Base-by-base conservation (phyloP, 2,888 invertebrate genomes). In the Ennomos erosarius region DNA sequence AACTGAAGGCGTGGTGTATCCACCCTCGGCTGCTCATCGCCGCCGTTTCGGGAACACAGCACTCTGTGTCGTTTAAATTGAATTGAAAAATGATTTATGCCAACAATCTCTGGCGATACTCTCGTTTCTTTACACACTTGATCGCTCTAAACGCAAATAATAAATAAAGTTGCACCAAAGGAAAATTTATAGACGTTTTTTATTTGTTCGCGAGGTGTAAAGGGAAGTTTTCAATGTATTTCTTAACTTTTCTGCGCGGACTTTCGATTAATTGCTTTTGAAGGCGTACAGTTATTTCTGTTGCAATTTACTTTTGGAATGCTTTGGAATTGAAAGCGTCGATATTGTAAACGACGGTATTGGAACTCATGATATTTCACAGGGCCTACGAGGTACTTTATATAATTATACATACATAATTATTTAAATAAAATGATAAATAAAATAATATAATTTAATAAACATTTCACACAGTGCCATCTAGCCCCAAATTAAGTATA, bases 31-130 rank as follows among this genome's bases (percentile, higher is more conserved):
- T 37, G 57, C 49, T 50, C 69, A 58, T 64, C 62, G 26, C 69
- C 65, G 74, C 68, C 70, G 75, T 81, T 84, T 79, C 82, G 77
- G 67, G 55, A 60, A 60, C 70, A 76, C 83, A 87, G 84, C 83
- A 79, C 81, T 79, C 77, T 78, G 82, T 87, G 87, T 85, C 86
- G 84, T 85, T 88, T 85, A 90, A 88, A 90, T 89, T 87, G 87
- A 89, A 90, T 90, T 89, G 87, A 87, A 90, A 85, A 84, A 89
- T 89, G 89, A 90, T 90, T 90, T 88, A 88, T 84, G 81, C 81
- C 81, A 80, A 88, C 88, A 88, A 87, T 88, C 82, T 82, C 82
- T 81, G 77, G 75, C 81, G 77, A 82, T 83, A 81, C 81, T 83
- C 77, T 74, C 73, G 75, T 79, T 85, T 82, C 85, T 84, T 84